These are phyloP conservation scores for Malacoraja senta DNA, from an alignment of 2,797 vertebrate species.

Conservation along the genomic window DNA sequence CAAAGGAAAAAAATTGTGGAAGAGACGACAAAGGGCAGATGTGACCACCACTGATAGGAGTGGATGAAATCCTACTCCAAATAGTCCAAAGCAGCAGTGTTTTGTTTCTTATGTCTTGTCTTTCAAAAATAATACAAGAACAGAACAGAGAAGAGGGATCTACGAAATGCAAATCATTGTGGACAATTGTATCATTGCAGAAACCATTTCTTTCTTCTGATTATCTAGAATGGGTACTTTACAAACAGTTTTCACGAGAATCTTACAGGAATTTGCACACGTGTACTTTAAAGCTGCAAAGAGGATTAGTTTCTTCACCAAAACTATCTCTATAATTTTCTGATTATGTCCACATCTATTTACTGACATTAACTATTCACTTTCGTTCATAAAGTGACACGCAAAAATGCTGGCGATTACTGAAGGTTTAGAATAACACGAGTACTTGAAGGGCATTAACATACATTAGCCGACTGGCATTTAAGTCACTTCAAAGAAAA, in stretches of 20 bases:
- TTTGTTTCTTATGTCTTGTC: background rate
- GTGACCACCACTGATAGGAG: no score
- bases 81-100: background rate
- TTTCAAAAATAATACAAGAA: background rate
- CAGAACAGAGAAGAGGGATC: background rate
- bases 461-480: background rate
- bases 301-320: background rate
- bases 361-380: background rate
- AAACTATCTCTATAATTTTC: background rate
- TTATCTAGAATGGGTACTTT: background rate
- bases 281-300: background rate
- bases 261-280: background rate
- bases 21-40: no score
- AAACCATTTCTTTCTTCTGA: background rate
- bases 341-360: background rate
- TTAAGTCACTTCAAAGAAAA: conserved; percentile 35
- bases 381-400: background rate
- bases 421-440: background rate
- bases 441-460: background rate
- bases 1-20: no score
- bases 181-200: background rate
- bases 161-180: background rate
- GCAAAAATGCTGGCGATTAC: conserved; percentile 3
- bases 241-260: background rate
- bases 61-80: background rate